Conservation (phyloP, 2,797 vertebrate species). For the Intellagama lesueurii region DNA sequence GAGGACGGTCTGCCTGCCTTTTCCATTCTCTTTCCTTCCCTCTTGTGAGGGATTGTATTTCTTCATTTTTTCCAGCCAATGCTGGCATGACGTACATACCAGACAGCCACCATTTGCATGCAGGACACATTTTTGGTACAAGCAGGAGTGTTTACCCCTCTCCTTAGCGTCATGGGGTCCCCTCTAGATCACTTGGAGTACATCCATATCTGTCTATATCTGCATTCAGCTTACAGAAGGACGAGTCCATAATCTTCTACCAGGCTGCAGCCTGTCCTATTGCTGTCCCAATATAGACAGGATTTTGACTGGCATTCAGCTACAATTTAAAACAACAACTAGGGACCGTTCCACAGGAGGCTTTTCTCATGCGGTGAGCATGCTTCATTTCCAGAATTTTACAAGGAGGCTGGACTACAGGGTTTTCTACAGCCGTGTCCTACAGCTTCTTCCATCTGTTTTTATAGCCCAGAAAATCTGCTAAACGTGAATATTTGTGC, state of each 20-base stretch:
- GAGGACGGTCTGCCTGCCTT: constrained; percentile 7
- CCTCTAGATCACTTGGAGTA: constrained; percentile 48
- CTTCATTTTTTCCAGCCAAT: constrained; percentile 43
- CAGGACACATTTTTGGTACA: neutral
- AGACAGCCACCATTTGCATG: constrained; percentile 7
- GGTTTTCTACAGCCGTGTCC: neutral
- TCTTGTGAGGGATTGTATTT: neutral
- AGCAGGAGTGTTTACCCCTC: neutral
- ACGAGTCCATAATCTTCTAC: neutral
- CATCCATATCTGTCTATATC: constrained; percentile 25
- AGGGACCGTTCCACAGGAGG: neutral
- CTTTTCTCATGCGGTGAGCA: neutral
- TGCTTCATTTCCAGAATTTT: neutral
- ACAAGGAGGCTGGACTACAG: neutral
- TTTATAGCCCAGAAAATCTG: neutral
- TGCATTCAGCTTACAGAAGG: neutral
- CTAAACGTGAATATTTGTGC: neutral
- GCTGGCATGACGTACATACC: neutral
- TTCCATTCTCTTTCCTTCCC: constrained; percentile 29
- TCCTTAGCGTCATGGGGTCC: constrained; percentile 55
- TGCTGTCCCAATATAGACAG: too few relatives aligned
- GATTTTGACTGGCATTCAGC: too few relatives aligned
- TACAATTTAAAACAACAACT: too few relatives aligned
- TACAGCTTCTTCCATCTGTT: neutral
- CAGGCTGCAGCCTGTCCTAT: too few relatives aligned